Evolutionary conservation across 64 coral and sea anemone genomes (phyloP), one percentile per base, ranked within the genome.

Genomic region (Acropora yongei): DNA sequence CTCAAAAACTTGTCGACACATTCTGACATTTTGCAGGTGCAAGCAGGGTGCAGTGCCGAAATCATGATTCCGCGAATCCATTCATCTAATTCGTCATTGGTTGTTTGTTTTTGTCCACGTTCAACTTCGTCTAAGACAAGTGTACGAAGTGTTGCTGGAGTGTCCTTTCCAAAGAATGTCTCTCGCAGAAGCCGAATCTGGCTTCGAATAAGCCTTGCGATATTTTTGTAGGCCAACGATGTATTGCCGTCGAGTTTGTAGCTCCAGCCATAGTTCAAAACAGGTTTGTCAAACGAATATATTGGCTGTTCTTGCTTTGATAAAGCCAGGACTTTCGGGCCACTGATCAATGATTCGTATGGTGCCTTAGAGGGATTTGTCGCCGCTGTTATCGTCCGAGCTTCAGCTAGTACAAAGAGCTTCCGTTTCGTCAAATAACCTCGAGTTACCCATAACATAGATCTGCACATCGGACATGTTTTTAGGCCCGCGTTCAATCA

Each of bases 361-460:
- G 4, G 90, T 91, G 47, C 71, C 90, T 45, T 76, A n/a, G 18
- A 84, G 49, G 12, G 90, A 58, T 74, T 47, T n/a, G 41, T 85
- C 50, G 3, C 75, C 16, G 11, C 50, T 46, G 10, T 68, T 17
- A 44, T 77, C 20, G 6, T 40, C 61, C 46, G 41, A 40, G 1
- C 44, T 45, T 0, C 78, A 14, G 1, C 79, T 41, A 76, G 90
- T 84, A 61, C 80, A 84, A 42, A 91, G 47, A 20, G 80, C 90
- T 40, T 16, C 68, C 41, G 80, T 91, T 80, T 91, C 90, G 77
- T 91, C 90, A 85, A 91, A 91, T 3, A 91, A 80, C 8, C 72
- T 85, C 1, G 90, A 91, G 80, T 91, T 91, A 2, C 90, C 90
- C 90, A 91, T 91, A 10, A 91, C 90, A 84, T 91, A 91, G 40